Percentiles rank a stretch among this genome's conserved stretches.
Conservation (phyloP, 1,140 invertebrate species). For the Drosophila bifasciata region DNA sequence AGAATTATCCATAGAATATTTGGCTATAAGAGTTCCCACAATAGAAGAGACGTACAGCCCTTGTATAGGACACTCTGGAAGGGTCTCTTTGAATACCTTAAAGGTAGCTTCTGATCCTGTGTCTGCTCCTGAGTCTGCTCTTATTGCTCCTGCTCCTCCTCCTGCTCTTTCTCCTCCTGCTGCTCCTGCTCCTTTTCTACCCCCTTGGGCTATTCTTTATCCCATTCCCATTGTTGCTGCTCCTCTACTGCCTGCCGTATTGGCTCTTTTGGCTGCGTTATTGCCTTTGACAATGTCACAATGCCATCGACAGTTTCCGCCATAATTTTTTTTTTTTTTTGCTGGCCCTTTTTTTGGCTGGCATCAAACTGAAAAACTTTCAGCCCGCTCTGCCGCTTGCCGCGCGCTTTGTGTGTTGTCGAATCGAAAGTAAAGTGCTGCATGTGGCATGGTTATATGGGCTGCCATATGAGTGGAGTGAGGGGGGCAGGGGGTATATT, state of each 20-base stretch:
- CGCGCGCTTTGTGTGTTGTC: conserved; percentile 68
- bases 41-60: too few species aligned
- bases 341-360: conserved; percentile 18
- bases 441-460: too few species aligned
- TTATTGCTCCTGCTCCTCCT: too few species aligned
- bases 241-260: conserved; percentile 1
- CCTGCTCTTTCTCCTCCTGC: too few species aligned
- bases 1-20: too few species aligned
- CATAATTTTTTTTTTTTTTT: conserved; percentile 44
- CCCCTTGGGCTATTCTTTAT: conserved; percentile 9
- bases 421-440: conserved; percentile 49
- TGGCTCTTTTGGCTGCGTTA: conserved; percentile 54
- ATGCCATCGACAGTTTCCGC: conserved; percentile 73
- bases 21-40: too few species aligned
- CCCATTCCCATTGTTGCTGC: conserved; percentile 30
- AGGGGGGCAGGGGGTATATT: conserved; percentile 45
- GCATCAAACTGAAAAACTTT: conserved; percentile 56
- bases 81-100: too few species aligned
- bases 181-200: conserved; percentile 3
- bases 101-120: too few species aligned
- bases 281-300: conserved; percentile 76
- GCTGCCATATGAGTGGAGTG: background rate
- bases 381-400: conserved; percentile 29
- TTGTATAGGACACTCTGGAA: too few species aligned
- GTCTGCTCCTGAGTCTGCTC: too few species aligned